These are phyloP conservation scores for Acanthurus tractus DNA, from an alignment of 2,797 vertebrate species.

Conservation along the genomic window DNA sequence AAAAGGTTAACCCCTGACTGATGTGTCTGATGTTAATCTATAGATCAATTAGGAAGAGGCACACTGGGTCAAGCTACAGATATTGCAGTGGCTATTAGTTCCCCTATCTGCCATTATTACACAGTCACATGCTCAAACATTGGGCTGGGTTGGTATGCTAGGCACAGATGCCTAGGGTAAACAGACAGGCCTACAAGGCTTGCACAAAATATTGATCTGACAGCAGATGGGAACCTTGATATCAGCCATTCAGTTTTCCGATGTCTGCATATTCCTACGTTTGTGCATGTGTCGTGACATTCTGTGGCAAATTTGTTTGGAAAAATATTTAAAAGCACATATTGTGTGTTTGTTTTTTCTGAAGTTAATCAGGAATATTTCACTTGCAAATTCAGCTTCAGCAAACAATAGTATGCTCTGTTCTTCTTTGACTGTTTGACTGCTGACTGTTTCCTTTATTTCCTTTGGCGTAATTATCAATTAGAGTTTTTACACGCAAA, in stretches of 20 bases:
- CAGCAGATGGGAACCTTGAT: conserved; percentile 88
- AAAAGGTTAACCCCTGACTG: conserved; percentile 87
- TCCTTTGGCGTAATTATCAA: conserved; percentile 5
- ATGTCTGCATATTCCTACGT: conserved; percentile 67
- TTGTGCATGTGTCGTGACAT: conserved; percentile 62
- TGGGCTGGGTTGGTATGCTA: conserved; percentile 84
- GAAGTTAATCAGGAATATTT: conserved; percentile 38
- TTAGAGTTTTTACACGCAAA: conserved; percentile 1
- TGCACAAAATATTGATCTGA: conserved; percentile 90
- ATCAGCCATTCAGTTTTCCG: conserved; percentile 77
- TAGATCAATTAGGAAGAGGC: conserved; percentile 90
- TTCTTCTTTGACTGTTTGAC: no score
- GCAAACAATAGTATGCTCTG: conserved; percentile 16
- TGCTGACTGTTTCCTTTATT: conserved; percentile 1
- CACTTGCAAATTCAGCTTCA: conserved; percentile 33
- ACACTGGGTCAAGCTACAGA: conserved; percentile 89
- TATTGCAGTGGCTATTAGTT: conserved; percentile 89
- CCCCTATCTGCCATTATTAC: conserved; percentile 89
- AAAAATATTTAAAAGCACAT: conserved; percentile 62
- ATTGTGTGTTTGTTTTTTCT: conserved; percentile 51
- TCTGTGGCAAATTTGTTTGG: conserved; percentile 67
- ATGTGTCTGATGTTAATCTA: conserved; percentile 89
- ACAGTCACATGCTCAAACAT: conserved; percentile 90
- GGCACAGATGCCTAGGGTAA: conserved; percentile 88
- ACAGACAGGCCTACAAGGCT: conserved; percentile 87